These are phyloP conservation scores for Diabrotica virgifera DNA, from an alignment of 1,140 invertebrate species.

Conservation along the genomic window DNA sequence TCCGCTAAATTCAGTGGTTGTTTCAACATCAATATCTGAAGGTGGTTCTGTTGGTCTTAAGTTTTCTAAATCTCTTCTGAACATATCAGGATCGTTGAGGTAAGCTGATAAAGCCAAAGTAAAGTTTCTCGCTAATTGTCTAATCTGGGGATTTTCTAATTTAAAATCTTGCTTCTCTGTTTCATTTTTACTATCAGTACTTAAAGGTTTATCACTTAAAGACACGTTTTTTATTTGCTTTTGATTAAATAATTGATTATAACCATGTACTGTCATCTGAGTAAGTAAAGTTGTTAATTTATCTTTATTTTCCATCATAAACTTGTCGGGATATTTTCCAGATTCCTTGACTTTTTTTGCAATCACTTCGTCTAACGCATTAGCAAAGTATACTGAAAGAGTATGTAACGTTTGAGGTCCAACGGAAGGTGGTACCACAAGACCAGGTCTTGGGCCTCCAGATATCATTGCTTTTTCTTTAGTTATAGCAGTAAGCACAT, in stretches of 20 bases:
- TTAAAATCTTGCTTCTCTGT: constrained; percentile 51
- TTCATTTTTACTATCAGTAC: not conserved
- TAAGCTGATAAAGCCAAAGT: constrained; percentile 77
- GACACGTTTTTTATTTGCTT: not conserved
- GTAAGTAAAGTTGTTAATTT: constrained; percentile 53
- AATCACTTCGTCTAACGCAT: constrained; percentile 60
- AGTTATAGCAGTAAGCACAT: constrained; percentile 38
- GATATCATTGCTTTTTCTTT: constrained; percentile 17
- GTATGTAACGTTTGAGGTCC: constrained; percentile 74
- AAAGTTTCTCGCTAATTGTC: constrained; percentile 78
- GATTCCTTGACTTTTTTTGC: constrained; percentile 43
- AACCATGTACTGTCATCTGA: constrained; percentile 54
- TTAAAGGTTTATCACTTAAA: not conserved
- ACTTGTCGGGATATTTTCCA: constrained; percentile 46
- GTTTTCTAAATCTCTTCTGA: constrained; percentile 69
- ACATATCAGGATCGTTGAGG: constrained; percentile 73
- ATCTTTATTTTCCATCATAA: constrained; percentile 36
- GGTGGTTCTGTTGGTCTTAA: constrained; percentile 72
- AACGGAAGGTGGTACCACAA: constrained; percentile 65
- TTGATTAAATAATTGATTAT: constrained; percentile 21
- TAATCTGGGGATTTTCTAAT: constrained; percentile 55
- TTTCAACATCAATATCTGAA: constrained; percentile 34
- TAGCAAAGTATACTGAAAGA: constrained; percentile 73
- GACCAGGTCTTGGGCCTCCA: constrained; percentile 51
- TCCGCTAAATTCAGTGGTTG: constrained; percentile 29